These are phyloP conservation scores for Tachina grossa DNA, from an alignment of 2,888 invertebrate species.

Conservation along the genomic window DNA sequence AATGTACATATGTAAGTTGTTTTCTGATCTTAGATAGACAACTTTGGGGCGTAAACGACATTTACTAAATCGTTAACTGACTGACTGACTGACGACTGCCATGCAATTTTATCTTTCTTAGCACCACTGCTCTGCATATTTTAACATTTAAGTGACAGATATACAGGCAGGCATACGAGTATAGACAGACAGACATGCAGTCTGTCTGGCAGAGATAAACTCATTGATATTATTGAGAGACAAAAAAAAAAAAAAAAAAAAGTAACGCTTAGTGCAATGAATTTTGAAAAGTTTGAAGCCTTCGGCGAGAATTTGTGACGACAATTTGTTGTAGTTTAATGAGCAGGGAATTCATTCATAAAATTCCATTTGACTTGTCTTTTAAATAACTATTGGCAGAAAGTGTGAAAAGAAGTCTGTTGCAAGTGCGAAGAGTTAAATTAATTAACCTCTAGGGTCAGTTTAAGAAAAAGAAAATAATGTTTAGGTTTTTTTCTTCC, in stretches of 20 bases:
- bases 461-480: slow-evolving; percentile 10
- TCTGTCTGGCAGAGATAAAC: slow-evolving; percentile 21
- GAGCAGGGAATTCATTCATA: slow-evolving; percentile 56
- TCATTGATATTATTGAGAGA: slow-evolving; percentile 14
- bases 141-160: slow-evolving; percentile 4
- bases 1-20: background rate
- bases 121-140: slow-evolving; percentile 29
- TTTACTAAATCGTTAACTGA: slow-evolving; percentile 32
- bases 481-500: background rate
- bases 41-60: slow-evolving; percentile 40
- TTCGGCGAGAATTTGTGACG: background rate
- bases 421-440: slow-evolving; percentile 46
- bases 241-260: background rate
- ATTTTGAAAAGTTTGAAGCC: background rate
- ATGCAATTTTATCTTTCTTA: background rate
- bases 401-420: slow-evolving; percentile 24
- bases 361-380: slow-evolving; percentile 5
- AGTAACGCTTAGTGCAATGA: slow-evolving; percentile 11
- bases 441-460: slow-evolving; percentile 52
- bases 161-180: no score
- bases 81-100: slow-evolving; percentile 11
- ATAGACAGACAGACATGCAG: background rate
- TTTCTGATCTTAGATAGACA: slow-evolving; percentile 38
- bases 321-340: slow-evolving; percentile 34
- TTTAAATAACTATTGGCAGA: background rate